A percentile compares a stretch with the other conserved stretches of the same genome.
These are phyloP conservation scores for Thera obeliscata DNA, from an alignment of 2,888 invertebrate genomes.

Conservation along the genomic window DNA sequence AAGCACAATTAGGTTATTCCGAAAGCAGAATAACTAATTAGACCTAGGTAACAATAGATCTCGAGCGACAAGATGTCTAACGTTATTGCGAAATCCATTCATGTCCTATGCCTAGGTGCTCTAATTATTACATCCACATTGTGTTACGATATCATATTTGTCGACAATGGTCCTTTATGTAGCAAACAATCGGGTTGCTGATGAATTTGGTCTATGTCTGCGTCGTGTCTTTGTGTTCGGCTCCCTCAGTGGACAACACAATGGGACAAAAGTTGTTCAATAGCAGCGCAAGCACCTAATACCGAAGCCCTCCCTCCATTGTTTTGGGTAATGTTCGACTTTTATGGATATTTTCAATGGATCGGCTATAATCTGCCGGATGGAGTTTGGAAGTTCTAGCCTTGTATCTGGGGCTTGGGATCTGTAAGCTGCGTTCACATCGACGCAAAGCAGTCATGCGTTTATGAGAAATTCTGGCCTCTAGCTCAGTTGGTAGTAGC, in stretches of 20 bases:
- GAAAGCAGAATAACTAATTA: constrained; percentile 7
- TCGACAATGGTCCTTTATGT: constrained; percentile 83
- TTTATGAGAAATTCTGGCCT: neutral
- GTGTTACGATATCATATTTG: constrained; percentile 83
- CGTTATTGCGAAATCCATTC: constrained; percentile 33
- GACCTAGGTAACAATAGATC: constrained; percentile 13
- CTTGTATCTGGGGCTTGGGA: constrained; percentile 28
- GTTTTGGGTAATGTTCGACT: constrained; percentile 84
- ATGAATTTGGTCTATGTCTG: constrained; percentile 85
- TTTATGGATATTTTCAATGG: constrained; percentile 85
- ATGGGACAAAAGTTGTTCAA: constrained; percentile 84
- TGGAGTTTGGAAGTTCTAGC: constrained; percentile 72
- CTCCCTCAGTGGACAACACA: constrained; percentile 82
- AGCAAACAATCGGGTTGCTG: constrained; percentile 84
- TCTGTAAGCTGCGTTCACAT: constrained; percentile 9
- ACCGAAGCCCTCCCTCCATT: constrained; percentile 80
- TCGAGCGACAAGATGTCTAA: constrained; percentile 16
- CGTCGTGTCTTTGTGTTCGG: constrained; percentile 78
- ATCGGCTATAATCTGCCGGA: constrained; percentile 80
- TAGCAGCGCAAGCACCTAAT: constrained; percentile 82
- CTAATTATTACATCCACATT: constrained; percentile 81
- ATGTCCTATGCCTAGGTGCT: constrained; percentile 59
- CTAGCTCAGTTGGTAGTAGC: too few relatives aligned
- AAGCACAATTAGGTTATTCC: neutral
- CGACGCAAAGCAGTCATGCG: neutral